These are phyloP conservation scores for Agrotis exclamationis DNA, from an alignment of 2,888 invertebrate species.

Conservation along the genomic window DNA sequence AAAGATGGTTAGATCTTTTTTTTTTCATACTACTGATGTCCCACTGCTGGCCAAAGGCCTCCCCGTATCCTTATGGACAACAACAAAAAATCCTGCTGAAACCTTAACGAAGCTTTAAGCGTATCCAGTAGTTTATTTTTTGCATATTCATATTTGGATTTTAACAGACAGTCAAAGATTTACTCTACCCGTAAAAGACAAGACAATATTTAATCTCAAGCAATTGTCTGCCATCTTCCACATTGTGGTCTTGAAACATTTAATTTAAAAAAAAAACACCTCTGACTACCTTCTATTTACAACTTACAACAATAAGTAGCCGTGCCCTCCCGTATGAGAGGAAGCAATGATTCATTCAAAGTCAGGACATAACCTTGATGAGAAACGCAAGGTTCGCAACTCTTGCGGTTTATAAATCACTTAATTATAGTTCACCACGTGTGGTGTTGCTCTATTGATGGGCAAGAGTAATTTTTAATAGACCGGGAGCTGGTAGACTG, in stretches of 20 bases:
- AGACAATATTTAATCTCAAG: slow-evolving; percentile 30
- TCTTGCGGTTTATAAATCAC: slow-evolving; percentile 74
- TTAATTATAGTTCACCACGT: slow-evolving; percentile 73
- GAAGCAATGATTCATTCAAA: slow-evolving; percentile 75
- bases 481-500: slow-evolving; percentile 10
- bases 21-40: too few species aligned
- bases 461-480: slow-evolving; percentile 38
- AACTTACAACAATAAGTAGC: slow-evolving; percentile 45
- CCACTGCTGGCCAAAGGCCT: too few species aligned
- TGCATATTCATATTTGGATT: too few species aligned
- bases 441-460: slow-evolving; percentile 48
- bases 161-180: too few species aligned
- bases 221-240: slow-evolving; percentile 30
- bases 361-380: slow-evolving; percentile 84
- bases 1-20: neutral
- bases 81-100: too few species aligned
- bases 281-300: slow-evolving; percentile 37
- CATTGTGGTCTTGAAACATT: slow-evolving; percentile 15
- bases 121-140: too few species aligned
- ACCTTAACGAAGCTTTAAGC: too few species aligned
- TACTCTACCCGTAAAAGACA: neutral
- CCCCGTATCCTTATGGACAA: too few species aligned
- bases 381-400: slow-evolving; percentile 78
- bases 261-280: slow-evolving; percentile 38
- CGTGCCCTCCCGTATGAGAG: slow-evolving; percentile 57